A percentile compares a stretch with the other conserved stretches of the same genome.
Conservation (phyloP, 2,797 vertebrate species). For the Crocodylus rhombifer region DNA sequence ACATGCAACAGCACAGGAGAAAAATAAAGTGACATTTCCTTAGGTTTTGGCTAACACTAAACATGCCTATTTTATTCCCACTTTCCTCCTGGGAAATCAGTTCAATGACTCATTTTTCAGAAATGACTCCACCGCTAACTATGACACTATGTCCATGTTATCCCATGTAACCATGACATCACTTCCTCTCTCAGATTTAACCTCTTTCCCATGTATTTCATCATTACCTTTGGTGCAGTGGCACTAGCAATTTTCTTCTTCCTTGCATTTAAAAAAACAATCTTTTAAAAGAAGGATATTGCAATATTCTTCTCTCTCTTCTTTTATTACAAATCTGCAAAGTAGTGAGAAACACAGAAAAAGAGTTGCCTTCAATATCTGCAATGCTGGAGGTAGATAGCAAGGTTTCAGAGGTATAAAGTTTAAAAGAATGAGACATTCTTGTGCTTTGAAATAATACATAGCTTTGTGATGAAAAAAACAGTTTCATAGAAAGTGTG, state of each 20-base stretch:
- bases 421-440: conserved; percentile 47
- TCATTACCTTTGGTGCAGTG: background rate
- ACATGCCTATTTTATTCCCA: background rate
- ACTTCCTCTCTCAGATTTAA: background rate
- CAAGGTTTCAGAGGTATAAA: conserved; percentile 79
- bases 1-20: no score
- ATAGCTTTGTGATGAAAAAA: background rate
- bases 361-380: conserved; percentile 36
- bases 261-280: background rate
- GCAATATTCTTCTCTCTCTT: background rate
- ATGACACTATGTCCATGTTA: fast-evolving
- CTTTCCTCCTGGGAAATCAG: fast-evolving
- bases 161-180: fast-evolving
- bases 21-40: background rate
- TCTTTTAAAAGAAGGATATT: background rate
- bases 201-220: background rate
- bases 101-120: fast-evolving
- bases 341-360: background rate
- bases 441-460: conserved; percentile 75
- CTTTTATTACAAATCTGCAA: background rate
- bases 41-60: background rate
- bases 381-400: conserved; percentile 83
- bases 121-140: background rate
- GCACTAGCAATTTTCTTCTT: background rate
- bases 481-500: conserved; percentile 58